Conservation (phyloP, 2,888 invertebrate genomes). For the Allacma fusca region DNA sequence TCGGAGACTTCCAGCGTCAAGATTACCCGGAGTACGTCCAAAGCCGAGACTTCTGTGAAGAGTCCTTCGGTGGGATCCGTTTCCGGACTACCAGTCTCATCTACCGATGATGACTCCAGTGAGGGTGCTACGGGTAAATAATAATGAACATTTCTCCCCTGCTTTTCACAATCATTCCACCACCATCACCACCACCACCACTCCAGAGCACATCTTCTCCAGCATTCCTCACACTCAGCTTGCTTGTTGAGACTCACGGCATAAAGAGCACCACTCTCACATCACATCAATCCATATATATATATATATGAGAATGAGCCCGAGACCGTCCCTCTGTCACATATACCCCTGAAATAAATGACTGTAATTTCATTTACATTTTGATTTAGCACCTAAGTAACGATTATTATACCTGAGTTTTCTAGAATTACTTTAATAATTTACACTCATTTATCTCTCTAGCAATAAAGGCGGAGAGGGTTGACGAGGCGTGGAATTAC, state of each 20-base stretch:
- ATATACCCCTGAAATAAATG: neutral
- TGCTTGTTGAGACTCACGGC: too few relatives aligned
- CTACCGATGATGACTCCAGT: slow-evolving; percentile 40
- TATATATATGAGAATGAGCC: too few relatives aligned
- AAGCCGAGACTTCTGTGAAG: slow-evolving; percentile 24
- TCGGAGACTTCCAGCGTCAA: slow-evolving; percentile 37
- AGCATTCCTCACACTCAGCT: too few relatives aligned
- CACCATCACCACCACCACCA: too few relatives aligned
- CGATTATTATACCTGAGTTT: slow-evolving; percentile 11
- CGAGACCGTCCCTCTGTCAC: neutral
- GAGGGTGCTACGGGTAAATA: slow-evolving; percentile 38
- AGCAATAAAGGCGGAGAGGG: neutral
- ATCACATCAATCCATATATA: too few relatives aligned
- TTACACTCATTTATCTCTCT: neutral
- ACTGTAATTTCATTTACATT: slow-evolving; percentile 12
- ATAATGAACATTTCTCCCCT: neutral
- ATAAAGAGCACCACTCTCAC: too few relatives aligned
- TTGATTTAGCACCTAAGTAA: neutral
- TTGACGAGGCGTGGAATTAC: neutral
- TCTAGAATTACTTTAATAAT: neutral
- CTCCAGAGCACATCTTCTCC: too few relatives aligned
- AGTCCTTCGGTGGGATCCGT: slow-evolving; percentile 45
- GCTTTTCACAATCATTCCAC: neutral
- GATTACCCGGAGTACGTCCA: slow-evolving; percentile 28
- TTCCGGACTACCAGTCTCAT: slow-evolving; percentile 43